Base-by-base conservation (phyloP, 2,888 invertebrate species). In the Zhuqinia jingwanae region DNA sequence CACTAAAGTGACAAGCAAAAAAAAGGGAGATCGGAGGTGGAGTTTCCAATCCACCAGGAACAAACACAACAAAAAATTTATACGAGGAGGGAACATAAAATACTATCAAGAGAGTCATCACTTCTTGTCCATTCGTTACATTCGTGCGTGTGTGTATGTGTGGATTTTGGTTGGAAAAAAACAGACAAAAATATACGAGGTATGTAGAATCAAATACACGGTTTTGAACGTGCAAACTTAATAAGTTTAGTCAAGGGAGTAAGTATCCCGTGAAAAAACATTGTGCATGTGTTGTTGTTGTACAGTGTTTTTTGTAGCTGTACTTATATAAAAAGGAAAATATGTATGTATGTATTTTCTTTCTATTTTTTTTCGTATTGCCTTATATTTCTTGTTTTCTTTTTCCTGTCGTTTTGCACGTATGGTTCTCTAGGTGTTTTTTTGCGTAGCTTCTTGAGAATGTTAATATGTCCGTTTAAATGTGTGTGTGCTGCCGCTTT, bases 161-260 rank as follows among this genome's bases (percentile, higher is more conserved):
- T 36, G 36, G 36, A 36, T 68, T 45, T 45, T 15, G 5, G n/a
- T n/a, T 36, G 65, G 20, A 20, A 15, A 27, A 22, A 25, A 10
- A 25, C 11, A 10, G 60, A 60, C n/a, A n/a, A 27, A 60, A 10
- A 22, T 60, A 50, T 10, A 2, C 13, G 25, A 65, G 36, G 22
- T 60, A 60, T 2, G 27, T 60, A 25, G 25, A 22, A 15, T 1
- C n/a, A n/a, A 45, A 25, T 20, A 68, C 68, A 68, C 68, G 68
- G 45, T 45, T n/a, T n/a, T 68, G 68, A 68, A 45, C 68, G 68
- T 68, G 68, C 68, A 68, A 68, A 68, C 68, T 75, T 78, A 63
- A 63, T 78, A 78, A 78, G 78, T 78, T 78, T 47, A 63, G 78
- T 63, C 78, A 63, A 27, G 78, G 78, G 78, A 78, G 63, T 78